Evolutionary conservation across 2,797 vertebrate species (phyloP).

Genomic region (Pelobates cultripes): DNA sequence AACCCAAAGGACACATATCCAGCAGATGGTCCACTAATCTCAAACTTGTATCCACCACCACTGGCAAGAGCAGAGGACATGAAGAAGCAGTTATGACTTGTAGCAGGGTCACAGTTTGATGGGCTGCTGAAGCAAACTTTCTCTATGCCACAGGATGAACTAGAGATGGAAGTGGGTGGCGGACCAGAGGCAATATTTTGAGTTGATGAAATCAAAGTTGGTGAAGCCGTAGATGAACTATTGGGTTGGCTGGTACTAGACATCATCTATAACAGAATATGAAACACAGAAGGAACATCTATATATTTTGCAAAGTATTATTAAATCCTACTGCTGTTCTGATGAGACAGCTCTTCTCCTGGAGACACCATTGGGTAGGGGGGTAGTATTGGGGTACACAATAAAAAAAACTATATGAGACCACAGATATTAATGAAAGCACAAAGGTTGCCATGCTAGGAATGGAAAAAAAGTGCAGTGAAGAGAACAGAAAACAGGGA

Average conservation of each 20-base stretch:
- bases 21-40: slow-evolving; percentile 67
- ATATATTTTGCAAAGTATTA: not conserved
- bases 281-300: not conserved
- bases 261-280: slow-evolving; percentile 9
- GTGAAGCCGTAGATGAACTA: not conserved
- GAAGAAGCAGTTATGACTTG: slow-evolving; percentile 67
- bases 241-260: slow-evolving; percentile 5
- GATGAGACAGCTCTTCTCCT: no score
- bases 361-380: no score
- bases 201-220: not conserved
- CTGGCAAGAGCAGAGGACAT: slow-evolving; percentile 64
- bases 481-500: no score
- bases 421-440: no score
- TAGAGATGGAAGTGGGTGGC: slow-evolving; percentile 55
- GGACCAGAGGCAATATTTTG: not conserved
- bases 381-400: no score
- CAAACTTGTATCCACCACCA: slow-evolving; percentile 57
- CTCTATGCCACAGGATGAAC: slow-evolving; percentile 63
- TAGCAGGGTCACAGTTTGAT: slow-evolving; percentile 66
- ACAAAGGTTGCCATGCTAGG: no score
- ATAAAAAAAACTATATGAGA: no score
- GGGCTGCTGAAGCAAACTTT: slow-evolving; percentile 76
- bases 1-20: slow-evolving; percentile 79
- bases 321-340: no score
- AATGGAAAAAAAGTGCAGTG: no score